Percentiles rank a stretch among this genome's conserved stretches.
These are phyloP conservation scores for Nephrotoma flavescens DNA, from an alignment of 2,888 invertebrate genomes.

Conservation along the genomic window DNA sequence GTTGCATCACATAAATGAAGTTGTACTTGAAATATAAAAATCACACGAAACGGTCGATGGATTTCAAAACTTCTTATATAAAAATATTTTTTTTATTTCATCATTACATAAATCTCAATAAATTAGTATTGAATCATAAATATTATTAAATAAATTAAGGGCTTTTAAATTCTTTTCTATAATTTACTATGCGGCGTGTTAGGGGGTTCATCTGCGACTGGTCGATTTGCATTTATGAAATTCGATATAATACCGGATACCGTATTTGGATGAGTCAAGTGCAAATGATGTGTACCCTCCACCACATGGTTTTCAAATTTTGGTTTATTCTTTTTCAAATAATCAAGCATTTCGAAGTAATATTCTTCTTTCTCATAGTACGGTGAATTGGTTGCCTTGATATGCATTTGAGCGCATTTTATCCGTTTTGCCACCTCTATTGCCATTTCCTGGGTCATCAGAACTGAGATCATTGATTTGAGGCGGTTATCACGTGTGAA, in stretches of 20 bases:
- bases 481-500: slow-evolving; percentile 45
- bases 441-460: slow-evolving; percentile 32
- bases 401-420: slow-evolving; percentile 46
- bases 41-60: no score
- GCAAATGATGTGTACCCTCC: slow-evolving; percentile 62
- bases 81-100: background rate
- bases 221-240: slow-evolving; percentile 33
- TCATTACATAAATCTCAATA: background rate
- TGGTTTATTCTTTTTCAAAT: slow-evolving; percentile 31
- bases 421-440: slow-evolving; percentile 40
- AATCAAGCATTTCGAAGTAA: slow-evolving; percentile 38
- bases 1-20: no score
- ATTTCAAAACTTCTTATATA: no score
- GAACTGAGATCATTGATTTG: slow-evolving; percentile 25
- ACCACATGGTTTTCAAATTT: slow-evolving; percentile 44
- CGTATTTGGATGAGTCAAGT: slow-evolving; percentile 49
- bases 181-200: background rate
- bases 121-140: background rate
- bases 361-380: slow-evolving; percentile 39
- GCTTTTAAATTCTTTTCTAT: background rate
- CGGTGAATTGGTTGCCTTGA: slow-evolving; percentile 42
- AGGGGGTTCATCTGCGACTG: background rate
- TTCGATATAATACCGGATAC: slow-evolving; percentile 40
- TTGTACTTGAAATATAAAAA: no score
- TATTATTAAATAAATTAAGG: background rate